A percentile compares a stretch with the other conserved stretches of the same genome.
Conservation (phyloP, 2,113 vertebrate species). For the Sorex araneus region DNA sequence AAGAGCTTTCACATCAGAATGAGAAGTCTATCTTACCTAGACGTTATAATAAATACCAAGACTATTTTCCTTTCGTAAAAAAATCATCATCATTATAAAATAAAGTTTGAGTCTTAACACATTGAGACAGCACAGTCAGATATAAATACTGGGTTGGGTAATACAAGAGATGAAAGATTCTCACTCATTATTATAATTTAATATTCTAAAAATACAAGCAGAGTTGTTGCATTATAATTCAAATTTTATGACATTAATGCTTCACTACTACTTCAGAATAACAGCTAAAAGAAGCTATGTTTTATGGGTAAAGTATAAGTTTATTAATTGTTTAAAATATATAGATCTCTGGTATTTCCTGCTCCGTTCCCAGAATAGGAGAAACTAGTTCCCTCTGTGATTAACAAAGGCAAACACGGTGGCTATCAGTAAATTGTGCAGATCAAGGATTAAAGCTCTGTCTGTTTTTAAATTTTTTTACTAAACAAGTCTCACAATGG, state of each 20-base stretch:
- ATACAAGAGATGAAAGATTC: slow-evolving; percentile 19
- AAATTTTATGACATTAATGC: slow-evolving; percentile 19
- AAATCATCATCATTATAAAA: slow-evolving; percentile 53
- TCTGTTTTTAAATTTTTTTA: slow-evolving; percentile 22
- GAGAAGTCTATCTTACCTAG: slow-evolving; percentile 5
- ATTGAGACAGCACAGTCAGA: not conserved
- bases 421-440: not conserved
- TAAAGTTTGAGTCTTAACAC: slow-evolving; percentile 42
- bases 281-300: slow-evolving; percentile 50
- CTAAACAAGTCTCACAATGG: too few species aligned
- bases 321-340: slow-evolving; percentile 60
- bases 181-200: slow-evolving; percentile 14
- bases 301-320: slow-evolving; percentile 21
- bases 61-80: slow-evolving; percentile 39
- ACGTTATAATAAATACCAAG: slow-evolving; percentile 42
- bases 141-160: not conserved
- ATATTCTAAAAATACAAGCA: slow-evolving; percentile 19
- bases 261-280: slow-evolving; percentile 34
- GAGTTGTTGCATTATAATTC: not conserved
- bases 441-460: not conserved
- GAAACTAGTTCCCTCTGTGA: slow-evolving; percentile 10
- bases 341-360: slow-evolving; percentile 53
- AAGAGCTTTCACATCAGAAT: slow-evolving; percentile 8
- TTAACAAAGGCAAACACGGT: not conserved
- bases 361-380: not conserved